Base-by-base conservation (phyloP, 2,888 invertebrate species). In the Andricus quercusramuli region DNA sequence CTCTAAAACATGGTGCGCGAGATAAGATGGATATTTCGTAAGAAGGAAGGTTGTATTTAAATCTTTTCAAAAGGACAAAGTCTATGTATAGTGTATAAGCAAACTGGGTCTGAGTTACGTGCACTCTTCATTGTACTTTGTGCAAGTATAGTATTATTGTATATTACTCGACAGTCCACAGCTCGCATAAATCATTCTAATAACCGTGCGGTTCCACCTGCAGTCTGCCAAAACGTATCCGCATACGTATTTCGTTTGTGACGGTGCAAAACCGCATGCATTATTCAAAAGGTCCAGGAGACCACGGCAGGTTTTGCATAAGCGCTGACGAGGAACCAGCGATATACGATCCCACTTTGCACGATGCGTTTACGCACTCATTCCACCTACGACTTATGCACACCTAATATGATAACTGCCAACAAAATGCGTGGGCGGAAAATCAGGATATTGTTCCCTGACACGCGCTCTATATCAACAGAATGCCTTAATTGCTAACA, bases 181-280 rank as follows among this genome's bases (percentile, higher is more conserved):
- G 85, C 85, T 82, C 84, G 86, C 86, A 89, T 91, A 91, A 91
- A 91, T 91, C 90, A 91, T 91, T 83, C 88, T 87, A 89, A 91
- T 90, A 90, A 90, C 90, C 85, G 86, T 85, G 84, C 84, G 89
- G 89, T 90, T 91, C 87, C 91, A 91, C 89, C 91, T 91, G 91
- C 89, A 86, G 85, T 90, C 86, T 85, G 85, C 86, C 89, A 85
- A 89, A 89, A 89, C 86, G 85, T 81, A 79, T 82, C 77, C 82
- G 81, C 79, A 79, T 79, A 79, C 86, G 81, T 85, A 84, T 88
- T 88, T 88, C 86, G 86, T 87, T 89, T 85, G 89, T 76, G 83
- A 83, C 87, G 86, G 78, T 84, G 84, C 80, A 85, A 88, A 90
- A 88, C 88, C 88, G 86, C 86, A 91, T 91, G 90, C 89, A 91